Conservation (phyloP, 2,113 vertebrate genomes). For the Anarrhichthys ocellatus region DNA sequence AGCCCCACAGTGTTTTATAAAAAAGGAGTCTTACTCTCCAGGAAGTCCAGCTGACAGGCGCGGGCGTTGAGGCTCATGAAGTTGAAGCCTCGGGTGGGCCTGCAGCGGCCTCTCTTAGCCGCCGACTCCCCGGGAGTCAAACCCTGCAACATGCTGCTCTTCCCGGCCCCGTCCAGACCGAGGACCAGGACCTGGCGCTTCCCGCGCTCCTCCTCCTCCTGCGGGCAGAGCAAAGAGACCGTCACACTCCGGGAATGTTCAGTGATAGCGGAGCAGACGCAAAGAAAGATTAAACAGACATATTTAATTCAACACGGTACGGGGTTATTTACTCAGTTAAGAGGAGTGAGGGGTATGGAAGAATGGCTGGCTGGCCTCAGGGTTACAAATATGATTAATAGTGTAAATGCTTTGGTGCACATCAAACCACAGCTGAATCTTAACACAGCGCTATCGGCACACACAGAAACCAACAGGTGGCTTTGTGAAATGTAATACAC, state of each 20-base stretch:
- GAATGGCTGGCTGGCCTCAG: background rate
- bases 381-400: background rate
- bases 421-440: background rate
- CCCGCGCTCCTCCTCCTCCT: slow-evolving; percentile 80
- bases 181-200: slow-evolving; percentile 91
- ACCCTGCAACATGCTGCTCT: slow-evolving; percentile 91
- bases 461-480: background rate
- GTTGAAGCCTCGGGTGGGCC: slow-evolving; percentile 92
- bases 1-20: background rate
- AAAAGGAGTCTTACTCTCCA: slow-evolving; percentile 87
- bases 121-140: slow-evolving; percentile 81
- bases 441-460: background rate
- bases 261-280: background rate
- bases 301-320: slow-evolving; percentile 3
- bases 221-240: slow-evolving; percentile 10
- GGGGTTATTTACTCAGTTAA: background rate
- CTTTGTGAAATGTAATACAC: background rate
- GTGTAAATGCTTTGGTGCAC: background rate
- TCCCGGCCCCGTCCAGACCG: slow-evolving; percentile 92
- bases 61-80: slow-evolving; percentile 85
- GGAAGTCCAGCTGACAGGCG: slow-evolving; percentile 88
- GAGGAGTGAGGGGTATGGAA: background rate
- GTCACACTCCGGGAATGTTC: background rate
- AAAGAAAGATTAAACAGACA: background rate
- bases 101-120: slow-evolving; percentile 69